Evolutionary conservation across 2,113 vertebrate genomes (phyloP).

Genomic region (Turnix velox): DNA sequence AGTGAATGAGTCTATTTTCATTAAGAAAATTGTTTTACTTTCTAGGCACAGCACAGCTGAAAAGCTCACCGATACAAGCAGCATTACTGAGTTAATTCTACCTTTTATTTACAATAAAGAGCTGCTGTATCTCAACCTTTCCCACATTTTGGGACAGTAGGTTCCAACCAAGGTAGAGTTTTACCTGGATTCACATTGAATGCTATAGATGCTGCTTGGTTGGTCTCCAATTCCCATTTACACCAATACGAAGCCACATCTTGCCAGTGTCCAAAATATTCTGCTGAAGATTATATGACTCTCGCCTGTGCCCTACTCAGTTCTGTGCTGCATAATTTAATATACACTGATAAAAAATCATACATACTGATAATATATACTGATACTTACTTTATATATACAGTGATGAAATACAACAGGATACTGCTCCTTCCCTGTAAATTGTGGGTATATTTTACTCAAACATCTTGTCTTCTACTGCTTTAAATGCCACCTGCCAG

Average conservation of each 20-base stretch:
- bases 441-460: not conserved
- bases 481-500: not conserved
- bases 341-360: too few species aligned
- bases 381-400: too few species aligned
- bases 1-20: not conserved
- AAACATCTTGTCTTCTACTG: not conserved
- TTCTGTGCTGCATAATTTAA: not conserved
- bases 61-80: not conserved
- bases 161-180: not conserved
- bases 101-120: not conserved
- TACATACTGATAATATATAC: too few species aligned
- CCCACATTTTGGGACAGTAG: not conserved
- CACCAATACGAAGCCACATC: not conserved
- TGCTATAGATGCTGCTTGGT: not conserved
- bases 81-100: not conserved
- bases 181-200: not conserved
- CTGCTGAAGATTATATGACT: not conserved
- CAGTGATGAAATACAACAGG: not conserved
- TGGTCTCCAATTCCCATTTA: not conserved
- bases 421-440: not conserved
- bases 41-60: not conserved
- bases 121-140: not conserved
- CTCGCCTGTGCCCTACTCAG: not conserved
- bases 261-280: not conserved
- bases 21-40: not conserved